A percentile compares a stretch with the other conserved stretches of the same genome.
Conservation (phyloP, 2,113 vertebrate species). For the Chlamydotis undulata region DNA sequence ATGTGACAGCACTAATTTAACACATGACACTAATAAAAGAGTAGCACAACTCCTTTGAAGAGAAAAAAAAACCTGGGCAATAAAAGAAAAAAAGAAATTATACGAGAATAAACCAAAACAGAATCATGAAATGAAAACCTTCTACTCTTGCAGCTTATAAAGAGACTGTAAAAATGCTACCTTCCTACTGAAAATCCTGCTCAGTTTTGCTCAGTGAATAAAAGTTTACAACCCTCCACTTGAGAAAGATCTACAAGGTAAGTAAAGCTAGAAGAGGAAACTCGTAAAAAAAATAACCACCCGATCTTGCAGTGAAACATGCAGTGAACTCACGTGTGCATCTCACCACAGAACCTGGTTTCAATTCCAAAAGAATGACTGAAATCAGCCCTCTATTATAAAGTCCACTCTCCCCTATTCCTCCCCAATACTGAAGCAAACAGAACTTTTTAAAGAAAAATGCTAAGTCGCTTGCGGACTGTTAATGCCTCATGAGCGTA, state of each 20-base stretch:
- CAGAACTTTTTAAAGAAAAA: background rate
- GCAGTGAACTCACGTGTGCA: background rate
- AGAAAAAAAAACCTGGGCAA: background rate
- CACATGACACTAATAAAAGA: background rate
- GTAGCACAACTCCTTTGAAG: background rate
- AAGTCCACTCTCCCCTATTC: background rate
- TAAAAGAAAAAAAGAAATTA: background rate
- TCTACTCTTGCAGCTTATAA: background rate
- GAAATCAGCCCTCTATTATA: background rate
- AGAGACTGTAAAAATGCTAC: background rate
- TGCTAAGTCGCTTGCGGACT: background rate
- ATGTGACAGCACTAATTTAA: background rate
- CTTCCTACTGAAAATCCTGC: background rate
- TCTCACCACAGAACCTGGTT: background rate
- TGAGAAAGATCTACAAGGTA: background rate
- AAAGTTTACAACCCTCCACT: background rate
- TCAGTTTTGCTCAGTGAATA: background rate
- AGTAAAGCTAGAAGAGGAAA: background rate
- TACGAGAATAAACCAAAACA: background rate
- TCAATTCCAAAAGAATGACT: background rate
- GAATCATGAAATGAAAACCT: background rate
- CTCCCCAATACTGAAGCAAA: background rate
- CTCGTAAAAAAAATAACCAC: background rate
- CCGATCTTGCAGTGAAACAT: background rate
- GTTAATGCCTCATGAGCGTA: background rate